Conservation (phyloP, 1,140 invertebrate genomes). For the Apis cerana region DNA sequence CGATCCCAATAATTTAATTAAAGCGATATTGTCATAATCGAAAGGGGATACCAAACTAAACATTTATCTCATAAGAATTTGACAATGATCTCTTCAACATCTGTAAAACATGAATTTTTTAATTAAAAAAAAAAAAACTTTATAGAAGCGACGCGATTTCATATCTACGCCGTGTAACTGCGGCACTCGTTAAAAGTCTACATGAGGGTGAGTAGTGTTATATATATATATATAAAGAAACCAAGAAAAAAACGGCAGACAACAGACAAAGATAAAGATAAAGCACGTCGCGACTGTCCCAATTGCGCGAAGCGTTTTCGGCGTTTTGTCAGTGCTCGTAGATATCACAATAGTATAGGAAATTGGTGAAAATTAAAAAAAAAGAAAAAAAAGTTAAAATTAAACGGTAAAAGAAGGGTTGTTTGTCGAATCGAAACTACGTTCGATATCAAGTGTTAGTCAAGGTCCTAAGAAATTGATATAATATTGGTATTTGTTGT, state of each 20-base stretch:
- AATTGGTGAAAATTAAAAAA: background rate
- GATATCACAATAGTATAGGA: background rate
- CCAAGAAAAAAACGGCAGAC: conserved; percentile 19
- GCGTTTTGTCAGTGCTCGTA: conserved; percentile 38
- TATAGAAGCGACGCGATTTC: conserved; percentile 34
- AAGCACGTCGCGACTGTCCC: conserved; percentile 49
- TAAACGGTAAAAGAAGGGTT: background rate
- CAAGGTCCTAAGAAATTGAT: background rate
- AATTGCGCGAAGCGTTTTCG: conserved; percentile 37
- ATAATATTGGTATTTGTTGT: conserved; percentile 12
- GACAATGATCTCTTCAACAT: too few species aligned
- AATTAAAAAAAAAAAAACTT: background rate
- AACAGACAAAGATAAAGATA: conserved; percentile 11
- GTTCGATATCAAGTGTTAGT: conserved; percentile 46
- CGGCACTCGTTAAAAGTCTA: background rate
- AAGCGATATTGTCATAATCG: too few species aligned
- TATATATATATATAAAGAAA: background rate
- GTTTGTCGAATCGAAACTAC: conserved; percentile 13
- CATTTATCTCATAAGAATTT: too few species aligned
- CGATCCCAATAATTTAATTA: too few species aligned
- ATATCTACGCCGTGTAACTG: conserved; percentile 11
- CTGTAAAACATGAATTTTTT: too few species aligned
- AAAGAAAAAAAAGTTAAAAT: background rate
- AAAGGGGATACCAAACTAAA: too few species aligned
- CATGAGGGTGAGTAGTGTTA: conserved; percentile 1